Evolutionary conservation across 2,113 vertebrate species (phyloP).

Genomic region (Tupaia tana): DNA sequence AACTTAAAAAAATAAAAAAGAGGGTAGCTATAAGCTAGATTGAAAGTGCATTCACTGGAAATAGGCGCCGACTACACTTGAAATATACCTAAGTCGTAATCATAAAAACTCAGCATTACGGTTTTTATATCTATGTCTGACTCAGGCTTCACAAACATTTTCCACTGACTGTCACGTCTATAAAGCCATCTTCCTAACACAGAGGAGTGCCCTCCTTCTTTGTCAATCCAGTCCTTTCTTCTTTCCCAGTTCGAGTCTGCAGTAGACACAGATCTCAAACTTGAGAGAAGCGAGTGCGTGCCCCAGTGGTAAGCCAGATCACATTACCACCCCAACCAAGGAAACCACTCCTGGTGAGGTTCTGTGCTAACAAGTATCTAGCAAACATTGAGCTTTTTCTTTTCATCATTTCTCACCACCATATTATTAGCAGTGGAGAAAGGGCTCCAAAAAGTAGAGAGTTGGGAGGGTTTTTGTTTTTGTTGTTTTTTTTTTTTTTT

Average conservation of each 20-base stretch:
- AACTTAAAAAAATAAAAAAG: neutral
- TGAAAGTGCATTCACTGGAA: neutral
- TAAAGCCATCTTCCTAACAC: neutral
- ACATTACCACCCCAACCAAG: neutral
- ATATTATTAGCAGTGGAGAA: neutral
- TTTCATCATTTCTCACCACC: neutral
- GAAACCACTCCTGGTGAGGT: neutral
- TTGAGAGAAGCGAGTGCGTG: neutral
- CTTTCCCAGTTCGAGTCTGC: neutral
- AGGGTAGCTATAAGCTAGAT: neutral
- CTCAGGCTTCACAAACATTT: neutral
- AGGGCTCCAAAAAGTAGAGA: neutral
- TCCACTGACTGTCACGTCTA: neutral
- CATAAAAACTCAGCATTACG: neutral
- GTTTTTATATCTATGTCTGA: neutral
- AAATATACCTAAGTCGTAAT: neutral
- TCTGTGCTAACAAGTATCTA: neutral
- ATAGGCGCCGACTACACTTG: neutral
- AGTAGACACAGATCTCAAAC: slow-evolving; percentile 25
- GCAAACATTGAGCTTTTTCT: neutral
- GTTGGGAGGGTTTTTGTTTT: neutral
- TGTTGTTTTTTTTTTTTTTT: neutral
- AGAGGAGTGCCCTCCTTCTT: neutral
- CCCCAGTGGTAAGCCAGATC: slow-evolving; percentile 9
- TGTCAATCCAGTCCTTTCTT: neutral